These are phyloP conservation scores for Gobiocypris rarus DNA, from an alignment of 2,113 vertebrate genomes.

Conservation along the genomic window DNA sequence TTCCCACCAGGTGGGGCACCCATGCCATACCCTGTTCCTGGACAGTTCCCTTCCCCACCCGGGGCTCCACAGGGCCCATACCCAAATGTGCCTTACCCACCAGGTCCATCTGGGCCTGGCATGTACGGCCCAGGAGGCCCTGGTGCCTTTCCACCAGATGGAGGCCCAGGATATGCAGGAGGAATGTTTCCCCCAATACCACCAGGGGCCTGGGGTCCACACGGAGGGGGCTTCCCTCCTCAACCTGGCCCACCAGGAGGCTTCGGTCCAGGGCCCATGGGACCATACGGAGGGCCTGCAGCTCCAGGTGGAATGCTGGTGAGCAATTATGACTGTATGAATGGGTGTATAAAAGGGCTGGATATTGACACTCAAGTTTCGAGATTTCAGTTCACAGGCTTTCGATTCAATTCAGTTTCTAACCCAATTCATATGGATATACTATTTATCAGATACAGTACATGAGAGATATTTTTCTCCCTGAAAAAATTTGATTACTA, in stretches of 20 bases:
- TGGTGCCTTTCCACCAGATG: conserved; percentile 61
- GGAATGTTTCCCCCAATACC: conserved; percentile 75
- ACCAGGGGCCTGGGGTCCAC: conserved; percentile 75
- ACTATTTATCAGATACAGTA: too few species aligned
- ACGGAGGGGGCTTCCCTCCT: conserved; percentile 68
- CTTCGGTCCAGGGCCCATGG: conserved; percentile 69
- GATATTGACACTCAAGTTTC: too few species aligned
- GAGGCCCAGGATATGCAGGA: conserved; percentile 62
- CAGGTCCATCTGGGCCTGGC: conserved; percentile 67
- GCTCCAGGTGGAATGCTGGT: conserved; percentile 76
- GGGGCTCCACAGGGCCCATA: conserved; percentile 76
- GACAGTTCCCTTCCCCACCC: conserved; percentile 74
- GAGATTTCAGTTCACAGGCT: too few species aligned
- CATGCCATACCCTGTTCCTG: conserved; percentile 66
- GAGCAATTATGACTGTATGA: conserved; percentile 58
- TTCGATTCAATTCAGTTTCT: too few species aligned
- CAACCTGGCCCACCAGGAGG: conserved; percentile 65
- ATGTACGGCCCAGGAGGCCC: conserved; percentile 78
- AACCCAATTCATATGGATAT: too few species aligned
- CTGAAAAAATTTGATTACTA: too few species aligned
- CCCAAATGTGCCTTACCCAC: conserved; percentile 72
- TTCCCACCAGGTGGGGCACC: conserved; percentile 73
- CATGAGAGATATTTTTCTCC: too few species aligned
- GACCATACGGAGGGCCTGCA: conserved; percentile 72
- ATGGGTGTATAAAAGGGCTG: background rate